These are phyloP conservation scores for Gavialis gangeticus DNA, from an alignment of 2,113 vertebrate genomes.

Conservation along the genomic window DNA sequence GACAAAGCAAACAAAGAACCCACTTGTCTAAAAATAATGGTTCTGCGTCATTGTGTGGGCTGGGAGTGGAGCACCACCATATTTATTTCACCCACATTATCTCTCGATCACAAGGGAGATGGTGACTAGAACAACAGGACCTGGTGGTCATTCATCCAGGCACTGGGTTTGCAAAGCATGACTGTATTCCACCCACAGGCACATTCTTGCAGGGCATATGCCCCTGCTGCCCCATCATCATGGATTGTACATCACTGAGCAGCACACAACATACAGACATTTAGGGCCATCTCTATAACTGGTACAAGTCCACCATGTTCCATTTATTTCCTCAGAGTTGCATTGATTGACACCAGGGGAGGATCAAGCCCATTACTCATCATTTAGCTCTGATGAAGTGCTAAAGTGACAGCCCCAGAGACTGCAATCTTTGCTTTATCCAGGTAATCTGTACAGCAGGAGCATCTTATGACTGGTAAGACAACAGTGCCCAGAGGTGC, in stretches of 20 bases:
- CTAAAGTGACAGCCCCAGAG: background rate
- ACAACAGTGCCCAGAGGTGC: background rate
- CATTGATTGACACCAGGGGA: background rate
- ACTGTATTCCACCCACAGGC: background rate
- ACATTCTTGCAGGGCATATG: background rate
- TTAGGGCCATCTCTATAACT: accelerated
- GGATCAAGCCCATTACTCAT: background rate
- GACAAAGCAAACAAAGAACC: accelerated
- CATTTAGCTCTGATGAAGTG: background rate
- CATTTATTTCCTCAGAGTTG: background rate
- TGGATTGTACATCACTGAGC: background rate
- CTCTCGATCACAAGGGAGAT: background rate
- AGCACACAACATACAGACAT: background rate
- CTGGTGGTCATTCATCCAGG: background rate
- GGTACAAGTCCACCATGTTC: background rate
- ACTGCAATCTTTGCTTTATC: background rate
- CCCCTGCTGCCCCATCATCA: background rate
- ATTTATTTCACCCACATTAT: background rate
- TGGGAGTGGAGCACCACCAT: background rate
- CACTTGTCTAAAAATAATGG: background rate
- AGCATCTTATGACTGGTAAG: background rate
- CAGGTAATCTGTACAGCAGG: background rate
- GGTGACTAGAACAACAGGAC: background rate
- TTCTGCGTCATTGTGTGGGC: accelerated
- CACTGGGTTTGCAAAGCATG: background rate